A percentile compares a stretch with the other conserved stretches of the same genome.
Conservation (phyloP, 2,113 vertebrate genomes). For the Chamaetylas fuelleborni region DNA sequence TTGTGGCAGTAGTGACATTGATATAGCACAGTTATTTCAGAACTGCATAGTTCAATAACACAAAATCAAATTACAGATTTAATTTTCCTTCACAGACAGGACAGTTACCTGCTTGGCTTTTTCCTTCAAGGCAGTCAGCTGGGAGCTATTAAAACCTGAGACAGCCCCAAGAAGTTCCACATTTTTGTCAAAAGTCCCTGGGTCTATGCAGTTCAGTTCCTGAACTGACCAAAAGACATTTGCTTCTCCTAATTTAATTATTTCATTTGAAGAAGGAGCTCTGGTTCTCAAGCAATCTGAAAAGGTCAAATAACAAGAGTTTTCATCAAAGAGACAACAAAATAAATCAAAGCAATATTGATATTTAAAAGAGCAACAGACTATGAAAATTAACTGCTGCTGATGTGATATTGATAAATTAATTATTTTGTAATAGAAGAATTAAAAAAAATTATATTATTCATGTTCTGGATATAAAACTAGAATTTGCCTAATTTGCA, state of each 20-base stretch:
- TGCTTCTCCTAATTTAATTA: constrained; percentile 75
- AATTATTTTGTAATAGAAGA: background rate
- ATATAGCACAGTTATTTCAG: constrained; percentile 35
- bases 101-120: constrained; percentile 75
- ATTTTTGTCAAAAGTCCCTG: constrained; percentile 63
- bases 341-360: background rate
- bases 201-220: constrained; percentile 73
- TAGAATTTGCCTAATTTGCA: background rate
- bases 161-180: constrained; percentile 77
- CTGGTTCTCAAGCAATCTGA: constrained; percentile 69
- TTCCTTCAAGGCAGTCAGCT: constrained; percentile 76
- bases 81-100: background rate
- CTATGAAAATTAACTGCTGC: background rate
- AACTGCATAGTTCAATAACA: constrained; percentile 22
- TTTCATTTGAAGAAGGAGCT: constrained; percentile 67
- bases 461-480: background rate
- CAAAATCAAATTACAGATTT: constrained; percentile 19
- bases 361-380: background rate
- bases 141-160: constrained; percentile 59
- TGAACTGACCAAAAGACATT: constrained; percentile 76
- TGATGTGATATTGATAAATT: background rate
- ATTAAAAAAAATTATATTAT: background rate
- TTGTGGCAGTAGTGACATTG: background rate
- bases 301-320: background rate
- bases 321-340: background rate